Base-by-base conservation (phyloP, 1,140 invertebrate genomes). In the Semibalanus balanoides region DNA sequence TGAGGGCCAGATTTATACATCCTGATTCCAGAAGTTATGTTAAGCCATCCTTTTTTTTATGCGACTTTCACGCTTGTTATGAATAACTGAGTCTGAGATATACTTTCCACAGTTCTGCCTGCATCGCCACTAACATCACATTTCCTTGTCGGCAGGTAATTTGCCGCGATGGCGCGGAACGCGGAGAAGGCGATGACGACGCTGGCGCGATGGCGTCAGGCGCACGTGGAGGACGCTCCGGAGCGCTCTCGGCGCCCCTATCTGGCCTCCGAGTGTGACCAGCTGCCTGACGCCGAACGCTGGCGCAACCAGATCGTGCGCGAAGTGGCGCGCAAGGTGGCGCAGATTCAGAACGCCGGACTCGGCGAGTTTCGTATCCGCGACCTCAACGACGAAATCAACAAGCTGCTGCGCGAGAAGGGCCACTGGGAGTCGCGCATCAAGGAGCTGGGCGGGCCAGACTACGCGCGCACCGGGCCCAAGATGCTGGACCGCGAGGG, bases 341-440 rank as follows among this genome's bases (percentile, higher is more conserved):
- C 97, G 28, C 94, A 98, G 84, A 99, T 99, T 83, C 97, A 99
- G 84, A 98, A 99, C 87, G 97, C 98, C 81, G 97, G 97, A 79
- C 86, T 99, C 0, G 97, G 97, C 0, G 98, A 99, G 86, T 99
- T 98, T 83, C 89, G 97, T 64, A 95, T 99, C 79, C 86, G 98
- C 43, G 98, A 99, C 85, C 85, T 99, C 0, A 99, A 99, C 84
- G 98, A 99, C 86, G 97, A 99, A 86, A 99, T 99, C 76, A 99
- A 99, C 83, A 99, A 99, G 85, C 83, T 99, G 51, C 86, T 99
- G 31, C 85, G 96, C 30, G 79, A 81, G 73, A 90, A 90, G 83
- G 87, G 94, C 0, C 96, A 99, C 82, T 99, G 98, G 98, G 97
- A 99, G 83, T 90, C 92, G 43, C 91, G 97, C 83, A 99, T 99